Evolutionary conservation across 2,797 vertebrate genomes (phyloP), one percentile per base, ranked within the genome.

Genomic region (Hippopotamyrus pictus): DNA sequence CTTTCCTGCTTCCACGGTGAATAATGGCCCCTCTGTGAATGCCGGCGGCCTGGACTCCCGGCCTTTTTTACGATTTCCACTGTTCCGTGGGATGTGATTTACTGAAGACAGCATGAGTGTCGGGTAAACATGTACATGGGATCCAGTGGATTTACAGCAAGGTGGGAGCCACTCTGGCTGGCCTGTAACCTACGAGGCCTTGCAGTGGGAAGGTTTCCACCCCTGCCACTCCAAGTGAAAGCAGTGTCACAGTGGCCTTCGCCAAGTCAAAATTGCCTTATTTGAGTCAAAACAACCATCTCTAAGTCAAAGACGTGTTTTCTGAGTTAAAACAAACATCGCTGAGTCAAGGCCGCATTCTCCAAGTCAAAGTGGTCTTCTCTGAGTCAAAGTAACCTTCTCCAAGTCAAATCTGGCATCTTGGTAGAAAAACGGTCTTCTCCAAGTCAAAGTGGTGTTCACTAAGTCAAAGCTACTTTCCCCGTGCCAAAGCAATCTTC

Each of bases 11-110:
- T 95, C 95, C 94, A 95, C 89, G 93, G 90, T 88, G 92, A 94
- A 96, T 95, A 96, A 96, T 93, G 92, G 90, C 88, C 89, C 91
- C 90, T 94, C 93, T 96, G 94, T 95, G 92, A 86, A 92, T 90
- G 79, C 83, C 90, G 92, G 57, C 94, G 91, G 92, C 91, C 89
- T 89, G 92, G 90, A 92, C 92, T 95, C 51, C 93, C 93, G 1
- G 17, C 2, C 94, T 94, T 93, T 93, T 91, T 73, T 87, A 0
- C 91, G 44, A 46, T 44, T 94, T 95, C 94, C 93, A 93, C 94
- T 93, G 94, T 92, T 95, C 92, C 94, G 94, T 93, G 93, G 90
- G 94, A 93, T 93, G 93, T 94, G 94, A 95, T 95, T 95, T 96
- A 95, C 94, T 94, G 90, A 93, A 94, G 93, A 95, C 92, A 93